Base-by-base conservation (phyloP, 1,140 invertebrate species). In the Orchesella cincta region DNA sequence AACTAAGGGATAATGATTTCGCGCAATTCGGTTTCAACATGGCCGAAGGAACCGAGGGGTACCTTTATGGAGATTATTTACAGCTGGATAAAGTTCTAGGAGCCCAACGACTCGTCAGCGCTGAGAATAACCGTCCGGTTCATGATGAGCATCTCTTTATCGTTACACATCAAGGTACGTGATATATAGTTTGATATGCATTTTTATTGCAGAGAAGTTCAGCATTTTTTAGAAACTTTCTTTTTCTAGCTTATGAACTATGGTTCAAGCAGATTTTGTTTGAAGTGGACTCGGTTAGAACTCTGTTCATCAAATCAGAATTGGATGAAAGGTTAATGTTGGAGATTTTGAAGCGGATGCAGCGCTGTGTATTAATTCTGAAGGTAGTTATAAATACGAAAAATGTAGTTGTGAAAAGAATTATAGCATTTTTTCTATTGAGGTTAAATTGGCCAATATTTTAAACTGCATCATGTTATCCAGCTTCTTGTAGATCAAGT, bases 251-350 rank as follows among this genome's bases (percentile, higher is more conserved):
- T 0, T 99, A 99, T 86, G 98, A 99, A 85, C 87, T 99, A 20
- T 99, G 98, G 98, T 99, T 99, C 88, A 99, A 99, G 86, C 97
- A 99, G 88, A 98, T 99, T 51, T 93, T 99, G 74, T 98, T 91
- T 84, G 98, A 99, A 84, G 87, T 99, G 75, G 97, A 99, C 84
- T 98, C 96, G 0, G 92, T 99, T 8, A 86, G 95, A 72, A 86
- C 88, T 1, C 87, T 98, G 62, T 94, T 99, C 81, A 91, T 90
- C 78, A 89, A 89, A 0, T 87, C 84, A 90, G 87, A 84, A 88
- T 86, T 98, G 39, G 94, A 98, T 83, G 97, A 99, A 86, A 90
- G 92, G 16, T 93, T 94, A 85, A 97, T 96, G 36, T 87, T 98
- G 84, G 93, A 96, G 84, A 96, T 99, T 79, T 86, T 98, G 16